Percentiles rank a stretch among this genome's conserved stretches.
phyloP scores from a whole-genome alignment of 2,888 invertebrate species.

The Perizoma flavofasciatum region DNA sequence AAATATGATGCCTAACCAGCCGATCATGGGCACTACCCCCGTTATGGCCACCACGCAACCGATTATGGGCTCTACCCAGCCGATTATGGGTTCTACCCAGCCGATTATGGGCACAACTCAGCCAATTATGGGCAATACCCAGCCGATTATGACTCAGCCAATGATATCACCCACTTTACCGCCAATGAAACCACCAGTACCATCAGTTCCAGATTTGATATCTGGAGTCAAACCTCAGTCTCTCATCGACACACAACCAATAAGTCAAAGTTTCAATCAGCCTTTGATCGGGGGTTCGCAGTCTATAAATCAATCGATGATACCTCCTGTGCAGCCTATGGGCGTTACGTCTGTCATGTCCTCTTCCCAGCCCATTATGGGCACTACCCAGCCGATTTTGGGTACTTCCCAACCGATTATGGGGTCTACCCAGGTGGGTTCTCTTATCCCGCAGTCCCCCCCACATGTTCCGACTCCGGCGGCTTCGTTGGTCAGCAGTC shows the following conservation, averaged over 20 bases:
- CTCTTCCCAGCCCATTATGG: slow-evolving; percentile 31
- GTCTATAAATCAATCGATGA: slow-evolving; percentile 26
- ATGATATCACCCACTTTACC: slow-evolving; percentile 41
- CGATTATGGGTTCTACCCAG: slow-evolving; percentile 25
- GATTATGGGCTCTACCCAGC: no score
- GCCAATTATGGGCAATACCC: slow-evolving; percentile 27
- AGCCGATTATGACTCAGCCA: slow-evolving; percentile 39
- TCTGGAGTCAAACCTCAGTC: slow-evolving; percentile 61
- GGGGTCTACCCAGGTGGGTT: slow-evolving; percentile 17
- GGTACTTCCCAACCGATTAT: slow-evolving; percentile 27
- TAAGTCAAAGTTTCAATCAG: slow-evolving; percentile 41
- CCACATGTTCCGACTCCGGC: slow-evolving; percentile 52
- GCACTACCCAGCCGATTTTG: slow-evolving; percentile 27
- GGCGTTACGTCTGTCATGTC: slow-evolving; percentile 23
- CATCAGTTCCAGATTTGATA: slow-evolving; percentile 66
- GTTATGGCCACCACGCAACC: slow-evolving; percentile 14
- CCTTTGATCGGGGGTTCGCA: slow-evolving; percentile 42
- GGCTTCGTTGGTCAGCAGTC: slow-evolving; percentile 60
- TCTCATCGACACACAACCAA: slow-evolving; percentile 44
- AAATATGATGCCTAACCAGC: slow-evolving; percentile 29
- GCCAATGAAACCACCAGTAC: slow-evolving; percentile 50
- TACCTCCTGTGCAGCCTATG: slow-evolving; percentile 26
- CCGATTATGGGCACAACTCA: slow-evolving; percentile 30
- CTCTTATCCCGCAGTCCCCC: slow-evolving; percentile 46
- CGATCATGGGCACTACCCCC: slow-evolving; percentile 29